Evolutionary conservation across 2,797 vertebrate species (phyloP).

Genomic region (Gobio occitaniae): DNA sequence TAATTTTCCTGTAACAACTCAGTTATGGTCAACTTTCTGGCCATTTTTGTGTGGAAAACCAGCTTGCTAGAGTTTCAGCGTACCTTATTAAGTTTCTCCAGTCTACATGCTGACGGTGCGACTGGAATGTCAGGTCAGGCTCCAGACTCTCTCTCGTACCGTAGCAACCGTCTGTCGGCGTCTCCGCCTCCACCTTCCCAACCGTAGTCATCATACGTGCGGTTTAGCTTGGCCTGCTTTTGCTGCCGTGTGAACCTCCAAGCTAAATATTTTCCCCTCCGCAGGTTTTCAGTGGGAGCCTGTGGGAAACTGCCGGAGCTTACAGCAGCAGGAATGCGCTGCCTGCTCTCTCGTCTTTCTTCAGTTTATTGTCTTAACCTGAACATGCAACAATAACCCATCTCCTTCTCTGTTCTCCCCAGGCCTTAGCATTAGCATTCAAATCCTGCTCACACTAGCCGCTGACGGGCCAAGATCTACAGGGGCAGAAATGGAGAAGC

Average conservation of each 20-base stretch:
- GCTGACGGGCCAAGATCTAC: conserved; percentile 57
- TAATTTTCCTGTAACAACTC: conserved; percentile 27
- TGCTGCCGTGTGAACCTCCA: conserved; percentile 68
- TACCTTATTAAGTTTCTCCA: conserved; percentile 45
- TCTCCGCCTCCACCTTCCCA: conserved; percentile 44
- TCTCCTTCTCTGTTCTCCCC: conserved; percentile 55
- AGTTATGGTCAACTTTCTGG: conserved; percentile 39
- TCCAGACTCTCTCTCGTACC: conserved; percentile 29
- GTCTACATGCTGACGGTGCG: conserved; percentile 49
- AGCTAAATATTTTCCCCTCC: conserved; percentile 78
- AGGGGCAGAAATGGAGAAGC: conserved; percentile 61
- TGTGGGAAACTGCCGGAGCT: conserved; percentile 74
- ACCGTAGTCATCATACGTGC: conserved; percentile 57
- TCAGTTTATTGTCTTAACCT: conserved; percentile 69
- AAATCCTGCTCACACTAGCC: conserved; percentile 36
- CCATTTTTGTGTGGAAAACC: conserved; percentile 45
- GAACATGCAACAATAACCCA: conserved; percentile 59
- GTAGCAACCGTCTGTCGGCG: conserved; percentile 33
- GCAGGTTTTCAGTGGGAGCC: conserved; percentile 75
- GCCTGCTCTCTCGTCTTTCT: conserved; percentile 59
- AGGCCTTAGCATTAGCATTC: conserved; percentile 57
- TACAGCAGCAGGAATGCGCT: conserved; percentile 63
- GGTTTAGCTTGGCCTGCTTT: conserved; percentile 62
- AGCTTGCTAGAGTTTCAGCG: conserved; percentile 46
- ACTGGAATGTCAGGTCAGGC: conserved; percentile 51